Evolutionary conservation across 2,888 invertebrate genomes (phyloP).

Genomic region (Calliscelio sp.): DNA sequence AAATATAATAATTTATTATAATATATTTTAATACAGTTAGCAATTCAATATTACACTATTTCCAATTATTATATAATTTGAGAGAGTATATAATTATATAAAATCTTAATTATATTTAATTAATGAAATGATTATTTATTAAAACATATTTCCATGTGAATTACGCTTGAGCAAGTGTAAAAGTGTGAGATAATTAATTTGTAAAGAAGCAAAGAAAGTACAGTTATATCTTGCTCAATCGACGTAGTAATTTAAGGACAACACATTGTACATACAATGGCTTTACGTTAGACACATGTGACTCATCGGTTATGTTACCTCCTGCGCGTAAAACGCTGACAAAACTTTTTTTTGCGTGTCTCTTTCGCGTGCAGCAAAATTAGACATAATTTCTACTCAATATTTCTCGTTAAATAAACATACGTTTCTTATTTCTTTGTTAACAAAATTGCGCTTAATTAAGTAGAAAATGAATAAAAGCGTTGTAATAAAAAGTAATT

Average conservation of each 20-base stretch:
- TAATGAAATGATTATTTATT: background rate
- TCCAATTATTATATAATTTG: no score
- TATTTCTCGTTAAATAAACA: background rate
- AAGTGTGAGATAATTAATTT: constrained; percentile 38
- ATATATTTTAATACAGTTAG: no score
- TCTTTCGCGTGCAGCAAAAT: constrained; percentile 12
- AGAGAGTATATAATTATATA: background rate
- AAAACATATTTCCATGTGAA: background rate
- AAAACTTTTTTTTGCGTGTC: constrained; percentile 38
- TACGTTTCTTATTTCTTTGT: background rate
- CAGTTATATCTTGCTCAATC: constrained; percentile 62
- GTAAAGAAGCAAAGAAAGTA: constrained; percentile 44
- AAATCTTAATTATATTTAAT: background rate
- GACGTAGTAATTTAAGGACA: constrained; percentile 56
- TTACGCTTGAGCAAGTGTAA: constrained; percentile 17
- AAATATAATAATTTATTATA: no score
- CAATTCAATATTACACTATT: no score
- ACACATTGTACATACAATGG: constrained; percentile 61
- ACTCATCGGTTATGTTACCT: constrained; percentile 61
- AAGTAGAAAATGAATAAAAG: no score
- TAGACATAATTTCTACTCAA: constrained; percentile 1
- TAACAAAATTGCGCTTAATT: no score
- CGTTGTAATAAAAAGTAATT: no score
- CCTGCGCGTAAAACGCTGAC: constrained; percentile 47
- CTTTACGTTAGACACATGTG: constrained; percentile 45